Evolutionary conservation across 2,888 invertebrate genomes (phyloP).

Genomic region (Malthinus flaveolus): DNA sequence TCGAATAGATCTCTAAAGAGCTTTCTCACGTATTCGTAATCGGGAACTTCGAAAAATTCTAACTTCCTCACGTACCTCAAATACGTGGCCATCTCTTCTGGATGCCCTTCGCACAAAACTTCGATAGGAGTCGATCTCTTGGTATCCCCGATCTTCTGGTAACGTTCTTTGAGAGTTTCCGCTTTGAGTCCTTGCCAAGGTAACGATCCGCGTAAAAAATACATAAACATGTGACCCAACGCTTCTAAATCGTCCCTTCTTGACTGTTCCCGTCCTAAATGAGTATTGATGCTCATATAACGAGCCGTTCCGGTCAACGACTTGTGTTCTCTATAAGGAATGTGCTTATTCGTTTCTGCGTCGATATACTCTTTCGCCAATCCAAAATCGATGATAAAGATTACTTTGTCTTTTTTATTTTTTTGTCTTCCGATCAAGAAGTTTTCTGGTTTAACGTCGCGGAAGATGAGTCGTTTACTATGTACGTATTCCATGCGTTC

Average conservation of each 20-base stretch:
- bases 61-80: slow-evolving; percentile 93
- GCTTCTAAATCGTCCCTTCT: slow-evolving; percentile 99
- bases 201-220: slow-evolving; percentile 98
- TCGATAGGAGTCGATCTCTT: slow-evolving; percentile 98
- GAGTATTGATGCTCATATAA: slow-evolving; percentile 99
- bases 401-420: slow-evolving; percentile 96
- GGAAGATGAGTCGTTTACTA: slow-evolving; percentile 97
- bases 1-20: slow-evolving; percentile 93
- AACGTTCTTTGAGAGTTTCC: slow-evolving; percentile 98
- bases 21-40: slow-evolving; percentile 97
- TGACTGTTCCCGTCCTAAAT: slow-evolving; percentile 99
- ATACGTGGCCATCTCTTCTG: slow-evolving; percentile 97
- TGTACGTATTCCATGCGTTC: slow-evolving; percentile 99
- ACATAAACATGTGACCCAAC: slow-evolving; percentile 99
- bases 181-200: slow-evolving; percentile 99
- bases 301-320: slow-evolving; percentile 99
- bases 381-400: slow-evolving; percentile 99
- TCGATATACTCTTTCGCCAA: slow-evolving; percentile 99
- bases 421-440: slow-evolving; percentile 98
- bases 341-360: slow-evolving; percentile 99
- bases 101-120: slow-evolving; percentile 82
- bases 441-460: slow-evolving; percentile 99
- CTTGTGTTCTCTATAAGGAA: slow-evolving; percentile 99
- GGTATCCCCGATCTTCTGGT: slow-evolving; percentile 99
- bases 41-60: slow-evolving; percentile 99